Conservation (phyloP, 2,113 vertebrate species). For the Empidonax traillii region DNA sequence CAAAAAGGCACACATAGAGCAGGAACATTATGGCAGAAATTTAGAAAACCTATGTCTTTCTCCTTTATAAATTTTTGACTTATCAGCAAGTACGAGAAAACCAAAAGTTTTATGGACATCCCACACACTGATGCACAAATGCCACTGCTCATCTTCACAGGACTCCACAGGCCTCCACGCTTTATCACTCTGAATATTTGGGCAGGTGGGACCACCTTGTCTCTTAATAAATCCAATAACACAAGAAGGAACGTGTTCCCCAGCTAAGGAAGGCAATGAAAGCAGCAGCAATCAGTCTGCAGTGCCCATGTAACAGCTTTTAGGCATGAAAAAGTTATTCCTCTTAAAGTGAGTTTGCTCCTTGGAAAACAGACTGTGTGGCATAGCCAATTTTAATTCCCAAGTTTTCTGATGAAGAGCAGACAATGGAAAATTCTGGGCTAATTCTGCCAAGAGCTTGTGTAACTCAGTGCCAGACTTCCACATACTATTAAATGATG, state of each 20-base stretch:
- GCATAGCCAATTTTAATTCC: not conserved
- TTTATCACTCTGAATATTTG: not conserved
- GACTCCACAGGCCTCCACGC: rapidly evolving
- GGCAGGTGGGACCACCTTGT: not conserved
- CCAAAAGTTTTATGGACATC: not conserved
- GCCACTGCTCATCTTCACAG: not conserved
- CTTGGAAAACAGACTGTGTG: not conserved
- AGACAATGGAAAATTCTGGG: not conserved
- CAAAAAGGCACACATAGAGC: not conserved
- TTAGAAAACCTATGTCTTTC: not conserved
- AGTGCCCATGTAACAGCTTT: not conserved
- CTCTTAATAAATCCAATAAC: not conserved
- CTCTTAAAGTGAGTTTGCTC: not conserved
- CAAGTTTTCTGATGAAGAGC: not conserved
- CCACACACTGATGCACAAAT: not conserved
- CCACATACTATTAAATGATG: not conserved
- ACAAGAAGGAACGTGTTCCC: rapidly evolving
- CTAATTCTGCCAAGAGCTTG: not conserved
- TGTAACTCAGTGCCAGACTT: not conserved
- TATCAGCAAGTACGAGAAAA: not conserved
- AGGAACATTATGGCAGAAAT: not conserved
- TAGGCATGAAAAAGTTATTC: not conserved
- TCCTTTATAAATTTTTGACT: not conserved
- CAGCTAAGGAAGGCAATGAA: not conserved
- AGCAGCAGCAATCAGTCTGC: not conserved